Evolutionary conservation across 1,140 invertebrate genomes (phyloP).

Genomic region (Sminthurides bifidus): DNA sequence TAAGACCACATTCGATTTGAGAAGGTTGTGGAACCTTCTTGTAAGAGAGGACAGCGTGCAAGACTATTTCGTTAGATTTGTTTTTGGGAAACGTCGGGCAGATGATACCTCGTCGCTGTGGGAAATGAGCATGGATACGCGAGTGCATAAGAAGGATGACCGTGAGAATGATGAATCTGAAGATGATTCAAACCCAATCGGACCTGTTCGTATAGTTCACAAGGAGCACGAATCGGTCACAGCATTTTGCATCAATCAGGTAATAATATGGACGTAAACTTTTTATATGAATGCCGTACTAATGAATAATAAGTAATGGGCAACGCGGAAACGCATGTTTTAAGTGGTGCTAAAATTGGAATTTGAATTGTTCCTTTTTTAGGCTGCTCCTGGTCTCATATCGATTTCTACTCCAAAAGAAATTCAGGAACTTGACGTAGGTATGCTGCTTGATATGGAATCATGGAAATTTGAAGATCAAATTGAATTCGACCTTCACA

Average conservation of each 20-base stretch:
- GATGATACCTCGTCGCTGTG: constrained; percentile 28
- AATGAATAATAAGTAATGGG: no score
- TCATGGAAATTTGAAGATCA: constrained; percentile 81
- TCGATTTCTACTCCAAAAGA: constrained; percentile 89
- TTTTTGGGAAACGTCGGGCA: constrained; percentile 57
- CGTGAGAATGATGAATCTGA: constrained; percentile 33
- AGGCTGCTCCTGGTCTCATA: constrained; percentile 70
- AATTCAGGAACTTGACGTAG: constrained; percentile 95
- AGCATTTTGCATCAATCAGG: constrained; percentile 90
- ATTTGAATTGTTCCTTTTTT: constrained; percentile 21
- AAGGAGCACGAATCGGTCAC: constrained; percentile 98
- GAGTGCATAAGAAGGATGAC: constrained; percentile 20
- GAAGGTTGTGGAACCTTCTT: constrained; percentile 85
- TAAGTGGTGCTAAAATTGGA: not conserved
- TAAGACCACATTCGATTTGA: constrained; percentile 24
- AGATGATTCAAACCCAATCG: constrained; percentile 40
- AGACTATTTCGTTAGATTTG: constrained; percentile 88
- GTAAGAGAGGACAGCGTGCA: constrained; percentile 85
- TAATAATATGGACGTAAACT: constrained; percentile 37
- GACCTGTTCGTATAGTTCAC: constrained; percentile 89
- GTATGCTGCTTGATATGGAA: constrained; percentile 70
- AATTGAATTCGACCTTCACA: constrained; percentile 88
- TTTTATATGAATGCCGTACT: not conserved
- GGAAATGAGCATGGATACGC: constrained; percentile 27
- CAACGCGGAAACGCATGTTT: no score